These are phyloP conservation scores for Drosophila mulleri DNA, from an alignment of 2,888 invertebrate genomes.

Conservation along the genomic window DNA sequence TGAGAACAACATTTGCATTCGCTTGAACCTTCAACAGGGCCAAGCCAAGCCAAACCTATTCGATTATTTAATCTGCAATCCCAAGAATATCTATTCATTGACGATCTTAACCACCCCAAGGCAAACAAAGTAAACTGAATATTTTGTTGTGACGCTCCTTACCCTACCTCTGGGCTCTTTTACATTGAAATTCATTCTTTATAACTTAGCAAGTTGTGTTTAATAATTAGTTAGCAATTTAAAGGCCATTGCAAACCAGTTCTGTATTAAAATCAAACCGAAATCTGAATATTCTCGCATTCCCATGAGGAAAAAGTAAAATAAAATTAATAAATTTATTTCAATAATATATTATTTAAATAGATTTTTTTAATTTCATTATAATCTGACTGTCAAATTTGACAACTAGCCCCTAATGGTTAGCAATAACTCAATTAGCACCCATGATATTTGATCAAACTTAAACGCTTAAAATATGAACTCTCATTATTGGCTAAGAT, in stretches of 20 bases:
- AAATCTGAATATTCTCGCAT: background rate
- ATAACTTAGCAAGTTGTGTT: background rate
- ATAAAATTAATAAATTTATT: background rate
- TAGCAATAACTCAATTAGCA: background rate
- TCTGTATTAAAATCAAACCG: background rate
- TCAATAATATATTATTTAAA: background rate
- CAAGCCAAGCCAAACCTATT: background rate
- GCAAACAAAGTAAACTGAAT: background rate
- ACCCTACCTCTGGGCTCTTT: background rate
- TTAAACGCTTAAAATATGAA: background rate
- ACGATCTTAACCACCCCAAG: background rate
- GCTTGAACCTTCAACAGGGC: background rate
- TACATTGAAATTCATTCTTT: background rate
- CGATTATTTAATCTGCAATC: background rate
- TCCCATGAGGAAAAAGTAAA: background rate
- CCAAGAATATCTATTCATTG: no score
- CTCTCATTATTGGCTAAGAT: background rate
- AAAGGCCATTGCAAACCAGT: background rate
- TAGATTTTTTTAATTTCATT: no score
- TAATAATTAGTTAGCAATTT: background rate
- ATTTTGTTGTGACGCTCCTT: no score
- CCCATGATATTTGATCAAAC: background rate
- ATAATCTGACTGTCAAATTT: background rate
- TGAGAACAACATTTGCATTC: background rate
- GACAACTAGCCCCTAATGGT: background rate